Base-by-base conservation (phyloP, 2,797 vertebrate genomes). In the Vultur gryphus region DNA sequence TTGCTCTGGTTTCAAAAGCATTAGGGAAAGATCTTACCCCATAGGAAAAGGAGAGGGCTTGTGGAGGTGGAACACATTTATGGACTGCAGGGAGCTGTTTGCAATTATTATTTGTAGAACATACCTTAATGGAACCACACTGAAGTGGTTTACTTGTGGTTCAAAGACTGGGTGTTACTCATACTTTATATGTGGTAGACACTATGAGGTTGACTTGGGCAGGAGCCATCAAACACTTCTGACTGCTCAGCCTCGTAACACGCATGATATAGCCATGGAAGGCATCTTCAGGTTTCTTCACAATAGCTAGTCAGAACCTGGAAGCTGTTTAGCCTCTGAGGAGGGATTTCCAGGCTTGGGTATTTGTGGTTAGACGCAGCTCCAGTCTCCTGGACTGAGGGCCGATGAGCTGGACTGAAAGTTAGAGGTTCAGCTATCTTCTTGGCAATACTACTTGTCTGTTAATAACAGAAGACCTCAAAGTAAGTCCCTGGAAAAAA, bases 71-170 rank as follows among this genome's bases (percentile, higher is more conserved):
- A 85, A 87, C 2, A 2, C 26, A 37, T 76, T 91, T 86, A 59
- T 41, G 35, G 85, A 84, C 62, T 78, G 43, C 57, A 87, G 31
- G 67, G 69, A 95, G 61, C 24, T 78, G 52, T 89, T 90, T 37
- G 75, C 54, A 46, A 51, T 71, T 78, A 89, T 73, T 62, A 39
- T 54, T 84, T 91, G 87, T 55, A 89, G 82, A 92, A 82, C 55
- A 81, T 89, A 92, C 65, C 75, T 91, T 75, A 72, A 80, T 58
- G 51, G 82, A 94, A 66, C 51, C 37, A 87, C 46, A 88, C 35
- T 62, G 62, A 91, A 94, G 89, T 91, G 82, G 72, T 93, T 97
- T 78, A 58, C 18, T 66, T 94, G 87, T 85, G 81, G 90, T 90
- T 95, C 87, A 90, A 79, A 87, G 43, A 39, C 37, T 44, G 89